phyloP scores from a whole-genome alignment of 2,888 invertebrate species.

The Oligia fasciuncula region DNA sequence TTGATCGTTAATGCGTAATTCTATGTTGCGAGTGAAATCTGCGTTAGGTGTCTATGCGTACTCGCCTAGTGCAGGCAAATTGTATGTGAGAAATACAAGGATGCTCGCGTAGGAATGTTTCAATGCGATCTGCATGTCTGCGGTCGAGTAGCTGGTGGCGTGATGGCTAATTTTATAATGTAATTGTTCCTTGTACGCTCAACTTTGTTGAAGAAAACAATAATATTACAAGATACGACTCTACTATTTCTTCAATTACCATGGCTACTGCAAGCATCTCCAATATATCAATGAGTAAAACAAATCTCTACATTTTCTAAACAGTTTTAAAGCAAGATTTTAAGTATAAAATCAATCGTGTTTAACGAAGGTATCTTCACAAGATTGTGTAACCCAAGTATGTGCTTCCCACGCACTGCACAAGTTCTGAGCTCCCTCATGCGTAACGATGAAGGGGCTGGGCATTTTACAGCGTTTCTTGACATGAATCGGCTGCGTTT shows the following conservation, averaged over 20 bases:
- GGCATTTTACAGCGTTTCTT: slow-evolving; percentile 84
- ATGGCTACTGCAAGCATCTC: slow-evolving; percentile 6
- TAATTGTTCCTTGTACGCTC: slow-evolving; percentile 54
- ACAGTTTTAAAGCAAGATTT: slow-evolving; percentile 50
- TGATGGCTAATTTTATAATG: slow-evolving; percentile 69
- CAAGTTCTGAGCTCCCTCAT: slow-evolving; percentile 79
- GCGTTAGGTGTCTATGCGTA: slow-evolving; percentile 77
- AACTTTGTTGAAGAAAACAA: slow-evolving; percentile 39
- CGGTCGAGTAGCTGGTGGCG: slow-evolving; percentile 69
- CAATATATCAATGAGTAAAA: slow-evolving; percentile 2
- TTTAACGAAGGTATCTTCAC: slow-evolving; percentile 81
- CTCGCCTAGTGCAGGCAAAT: slow-evolving; percentile 74
- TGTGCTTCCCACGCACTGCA: slow-evolving; percentile 88
- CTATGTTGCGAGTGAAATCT: slow-evolving; percentile 85
- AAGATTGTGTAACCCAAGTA: slow-evolving; percentile 88
- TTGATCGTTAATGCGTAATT: slow-evolving; percentile 84
- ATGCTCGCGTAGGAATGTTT: slow-evolving; percentile 74
- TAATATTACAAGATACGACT: slow-evolving; percentile 18
- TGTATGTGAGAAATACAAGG: slow-evolving; percentile 78
- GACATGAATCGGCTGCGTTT: slow-evolving; percentile 79
- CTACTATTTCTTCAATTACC: neutral
- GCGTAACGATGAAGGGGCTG: slow-evolving; percentile 87
- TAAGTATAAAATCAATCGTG: slow-evolving; percentile 69
- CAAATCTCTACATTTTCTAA: slow-evolving; percentile 12
- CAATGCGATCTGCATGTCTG: slow-evolving; percentile 70